phyloP scores from a whole-genome alignment of 37 sponge, comb jelly and placozoan species.

The Ianthella basta region DNA sequence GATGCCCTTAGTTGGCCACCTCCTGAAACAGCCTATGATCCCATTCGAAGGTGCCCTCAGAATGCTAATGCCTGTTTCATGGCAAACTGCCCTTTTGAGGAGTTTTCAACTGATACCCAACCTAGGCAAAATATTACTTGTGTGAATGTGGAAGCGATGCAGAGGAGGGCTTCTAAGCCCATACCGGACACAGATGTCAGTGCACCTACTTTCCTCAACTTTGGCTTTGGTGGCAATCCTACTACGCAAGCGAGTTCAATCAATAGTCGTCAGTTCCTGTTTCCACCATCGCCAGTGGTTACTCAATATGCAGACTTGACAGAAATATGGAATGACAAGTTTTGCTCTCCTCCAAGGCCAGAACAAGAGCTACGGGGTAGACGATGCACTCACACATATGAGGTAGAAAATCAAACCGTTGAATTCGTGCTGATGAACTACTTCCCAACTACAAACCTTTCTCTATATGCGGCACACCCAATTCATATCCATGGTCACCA shows the following conservation, averaged over 20 bases:
- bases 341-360: neutral
- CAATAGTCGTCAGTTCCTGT: conserved; percentile 45
- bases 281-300: conserved; percentile 24
- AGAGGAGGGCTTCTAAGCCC: conserved; percentile 1
- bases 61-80: conserved; percentile 30
- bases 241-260: too few relatives aligned
- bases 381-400: neutral
- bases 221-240: conserved; percentile 38
- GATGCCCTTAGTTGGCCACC: neutral
- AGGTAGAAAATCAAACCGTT: neutral
- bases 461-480: conserved; percentile 31
- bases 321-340: neutral
- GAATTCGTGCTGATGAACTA: neutral
- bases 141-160: conserved; percentile 31
- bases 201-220: conserved; percentile 44
- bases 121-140: conserved; percentile 43
- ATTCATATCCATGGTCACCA: conserved; percentile 62
- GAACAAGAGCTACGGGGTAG: neutral
- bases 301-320: conserved; percentile 28
- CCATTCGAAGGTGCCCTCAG: conserved; percentile 3
- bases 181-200: conserved; percentile 32
- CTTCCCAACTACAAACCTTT: too few relatives aligned
- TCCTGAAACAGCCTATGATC: conserved; percentile 33
- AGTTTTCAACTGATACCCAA: conserved; percentile 28
- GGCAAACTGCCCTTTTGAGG: conserved; percentile 70